A percentile compares a stretch with the other conserved stretches of the same genome.
phyloP scores from a whole-genome alignment of 2,113 vertebrate genomes.

The Centrocercus urophasianus region DNA sequence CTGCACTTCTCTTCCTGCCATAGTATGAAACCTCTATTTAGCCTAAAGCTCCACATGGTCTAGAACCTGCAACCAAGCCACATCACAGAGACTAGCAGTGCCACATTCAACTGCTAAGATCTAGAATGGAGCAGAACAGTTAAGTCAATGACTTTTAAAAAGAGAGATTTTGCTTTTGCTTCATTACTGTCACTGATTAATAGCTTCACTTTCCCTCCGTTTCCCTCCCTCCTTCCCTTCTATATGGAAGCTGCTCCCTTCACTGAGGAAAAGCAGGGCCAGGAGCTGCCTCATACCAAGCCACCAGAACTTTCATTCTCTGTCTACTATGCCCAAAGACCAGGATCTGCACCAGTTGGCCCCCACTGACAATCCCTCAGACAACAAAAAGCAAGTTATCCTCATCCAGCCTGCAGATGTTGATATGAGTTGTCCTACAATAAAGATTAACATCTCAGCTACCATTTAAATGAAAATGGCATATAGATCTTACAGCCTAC shows the following conservation, averaged over 20 bases:
- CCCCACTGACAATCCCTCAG: neutral
- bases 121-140: neutral
- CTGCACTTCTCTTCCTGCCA: neutral
- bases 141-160: neutral
- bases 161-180: neutral
- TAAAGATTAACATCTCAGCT: neutral
- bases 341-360: neutral
- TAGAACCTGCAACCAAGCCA: neutral
- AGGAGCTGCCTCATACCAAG: neutral
- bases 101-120: neutral
- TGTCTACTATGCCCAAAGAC: neutral
- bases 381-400: neutral
- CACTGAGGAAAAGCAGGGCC: neutral
- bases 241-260: neutral
- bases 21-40: neutral
- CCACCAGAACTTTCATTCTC: neutral
- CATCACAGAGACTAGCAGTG: neutral
- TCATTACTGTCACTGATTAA: neutral
- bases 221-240: neutral
- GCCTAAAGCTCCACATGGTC: neutral
- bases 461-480: conserved; percentile 5
- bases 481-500: neutral
- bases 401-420: conserved; percentile 19
- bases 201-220: neutral
- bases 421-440: neutral